phyloP scores from a whole-genome alignment of 1,140 invertebrate species.

The Drosophila saltans region DNA sequence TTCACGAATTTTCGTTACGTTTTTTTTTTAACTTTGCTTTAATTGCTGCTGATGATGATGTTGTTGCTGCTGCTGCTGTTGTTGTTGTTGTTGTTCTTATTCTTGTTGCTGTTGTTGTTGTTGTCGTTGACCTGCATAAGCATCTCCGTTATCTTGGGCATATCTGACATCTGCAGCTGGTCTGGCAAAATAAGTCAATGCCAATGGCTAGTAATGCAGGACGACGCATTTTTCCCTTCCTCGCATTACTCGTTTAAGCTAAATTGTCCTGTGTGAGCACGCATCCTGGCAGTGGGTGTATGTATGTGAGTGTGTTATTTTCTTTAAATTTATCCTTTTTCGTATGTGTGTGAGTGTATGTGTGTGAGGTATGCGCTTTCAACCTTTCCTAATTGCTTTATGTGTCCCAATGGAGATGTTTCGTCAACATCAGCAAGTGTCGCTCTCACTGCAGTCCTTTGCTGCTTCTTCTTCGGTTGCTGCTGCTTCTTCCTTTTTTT shows the following conservation, averaged over 20 bases:
- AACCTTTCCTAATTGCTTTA: constrained; percentile 81
- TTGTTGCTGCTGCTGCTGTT: constrained; percentile 23
- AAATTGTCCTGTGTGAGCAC: constrained; percentile 67
- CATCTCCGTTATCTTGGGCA: constrained; percentile 62
- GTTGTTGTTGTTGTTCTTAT: constrained; percentile 26
- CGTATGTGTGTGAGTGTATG: constrained; percentile 16
- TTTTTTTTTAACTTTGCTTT: constrained; percentile 27
- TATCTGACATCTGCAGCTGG: constrained; percentile 42
- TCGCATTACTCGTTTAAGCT: constrained; percentile 67
- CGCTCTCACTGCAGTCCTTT: constrained; percentile 26
- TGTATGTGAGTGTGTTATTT: neutral
- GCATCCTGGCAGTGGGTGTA: constrained; percentile 55
- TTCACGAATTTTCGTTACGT: constrained; percentile 47
- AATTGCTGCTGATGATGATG: neutral
- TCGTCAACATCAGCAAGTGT: constrained; percentile 71
- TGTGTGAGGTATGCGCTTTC: constrained; percentile 14
- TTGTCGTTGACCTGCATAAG: constrained; percentile 30
- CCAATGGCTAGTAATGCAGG: constrained; percentile 21
- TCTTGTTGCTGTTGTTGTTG: constrained; percentile 28
- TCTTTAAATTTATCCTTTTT: no score
- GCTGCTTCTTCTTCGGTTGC: neutral
- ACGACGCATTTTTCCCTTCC: constrained; percentile 47
- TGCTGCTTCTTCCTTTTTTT: neutral
- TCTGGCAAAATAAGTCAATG: constrained; percentile 16
- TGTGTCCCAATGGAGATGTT: constrained; percentile 76